Evolutionary conservation across 2,797 vertebrate species (phyloP).

Genomic region (Chlorospingus flavigularis): DNA sequence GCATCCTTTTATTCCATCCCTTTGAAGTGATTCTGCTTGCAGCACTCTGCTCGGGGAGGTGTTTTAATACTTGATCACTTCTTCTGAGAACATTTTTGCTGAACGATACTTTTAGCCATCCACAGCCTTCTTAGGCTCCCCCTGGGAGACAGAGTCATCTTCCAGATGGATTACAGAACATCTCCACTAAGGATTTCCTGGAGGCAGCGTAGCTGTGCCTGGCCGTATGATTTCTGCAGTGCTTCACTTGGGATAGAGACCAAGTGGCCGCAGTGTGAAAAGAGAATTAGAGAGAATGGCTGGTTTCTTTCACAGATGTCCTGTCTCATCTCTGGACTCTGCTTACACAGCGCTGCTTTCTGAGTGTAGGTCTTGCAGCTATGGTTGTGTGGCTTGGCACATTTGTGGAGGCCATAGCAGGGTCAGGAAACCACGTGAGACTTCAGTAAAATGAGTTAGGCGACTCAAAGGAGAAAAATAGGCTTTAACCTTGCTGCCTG

Average conservation of each 20-base stretch:
- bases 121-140: neutral
- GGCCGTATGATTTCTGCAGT: neutral
- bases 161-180: slow-evolving; percentile 29
- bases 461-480: neutral
- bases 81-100: slow-evolving; percentile 38
- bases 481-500: neutral
- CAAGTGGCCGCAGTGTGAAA: neutral
- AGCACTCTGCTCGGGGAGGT: neutral
- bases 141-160: slow-evolving; percentile 1
- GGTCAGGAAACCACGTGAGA: slow-evolving; percentile 41
- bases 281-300: neutral
- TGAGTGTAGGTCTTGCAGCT: slow-evolving; percentile 7
- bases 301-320: slow-evolving; percentile 46
- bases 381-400: slow-evolving; percentile 56
- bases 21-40: neutral
- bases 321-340: slow-evolving; percentile 31
- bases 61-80: neutral
- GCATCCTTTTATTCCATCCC: neutral
- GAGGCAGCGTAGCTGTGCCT: neutral
- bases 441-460: slow-evolving; percentile 5
- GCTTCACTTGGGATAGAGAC: slow-evolving; percentile 17
- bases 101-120: neutral
- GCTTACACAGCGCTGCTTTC: slow-evolving; percentile 40
- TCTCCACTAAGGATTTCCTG: slow-evolving; percentile 48
- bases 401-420: slow-evolving; percentile 1